phyloP scores from a whole-genome alignment of 2,888 invertebrate genomes.

The Diaperis boleti region DNA sequence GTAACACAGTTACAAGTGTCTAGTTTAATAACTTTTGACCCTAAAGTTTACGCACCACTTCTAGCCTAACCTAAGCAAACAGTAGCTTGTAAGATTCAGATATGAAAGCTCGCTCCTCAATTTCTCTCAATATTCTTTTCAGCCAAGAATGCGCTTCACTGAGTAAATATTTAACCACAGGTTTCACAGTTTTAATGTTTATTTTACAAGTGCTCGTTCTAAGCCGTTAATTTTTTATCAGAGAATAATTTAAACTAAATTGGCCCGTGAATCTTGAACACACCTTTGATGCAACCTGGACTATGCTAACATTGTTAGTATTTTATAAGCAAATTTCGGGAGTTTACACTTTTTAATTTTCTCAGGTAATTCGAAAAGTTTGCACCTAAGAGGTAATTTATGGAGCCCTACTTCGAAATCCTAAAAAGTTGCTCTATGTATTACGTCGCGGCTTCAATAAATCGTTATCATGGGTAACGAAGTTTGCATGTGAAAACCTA shows the following conservation, averaged over 20 bases:
- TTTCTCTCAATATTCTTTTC: constrained; percentile 33
- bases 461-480: constrained; percentile 24
- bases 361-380: constrained; percentile 20
- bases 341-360: constrained; percentile 33
- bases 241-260: constrained; percentile 37
- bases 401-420: constrained; percentile 7
- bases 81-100: constrained; percentile 40
- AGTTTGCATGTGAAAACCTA: constrained; percentile 9
- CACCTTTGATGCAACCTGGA: constrained; percentile 14
- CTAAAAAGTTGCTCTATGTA: constrained; percentile 17
- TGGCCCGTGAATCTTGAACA: constrained; percentile 12
- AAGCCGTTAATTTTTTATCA: constrained; percentile 27
- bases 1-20: constrained; percentile 25
- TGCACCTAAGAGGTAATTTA: constrained; percentile 14
- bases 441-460: constrained; percentile 12
- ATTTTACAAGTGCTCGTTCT: constrained; percentile 30
- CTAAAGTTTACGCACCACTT: constrained; percentile 16
- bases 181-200: constrained; percentile 39
- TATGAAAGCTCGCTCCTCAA: constrained; percentile 24
- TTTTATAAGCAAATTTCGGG: constrained; percentile 18
- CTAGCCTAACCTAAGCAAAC: constrained; percentile 23
- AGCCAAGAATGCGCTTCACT: constrained; percentile 32
- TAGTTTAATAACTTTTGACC: constrained; percentile 20
- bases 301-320: not conserved
- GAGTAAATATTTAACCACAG: constrained; percentile 46